A percentile compares a stretch with the other conserved stretches of the same genome.
Conservation (phyloP, 1,140 invertebrate genomes). For the Bathynomus jamesi region DNA sequence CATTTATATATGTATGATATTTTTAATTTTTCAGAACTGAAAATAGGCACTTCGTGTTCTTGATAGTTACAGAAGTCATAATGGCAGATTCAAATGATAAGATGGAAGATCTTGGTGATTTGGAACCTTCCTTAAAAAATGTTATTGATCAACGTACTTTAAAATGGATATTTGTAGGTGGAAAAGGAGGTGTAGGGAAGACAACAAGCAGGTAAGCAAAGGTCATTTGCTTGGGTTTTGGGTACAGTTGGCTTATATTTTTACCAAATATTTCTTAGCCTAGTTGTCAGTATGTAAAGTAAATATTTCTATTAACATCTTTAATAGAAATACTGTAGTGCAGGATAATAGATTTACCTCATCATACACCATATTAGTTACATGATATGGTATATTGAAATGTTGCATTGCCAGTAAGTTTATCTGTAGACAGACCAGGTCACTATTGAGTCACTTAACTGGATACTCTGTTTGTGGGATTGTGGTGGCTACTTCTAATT, state of each 20-base stretch:
- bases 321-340: not conserved
- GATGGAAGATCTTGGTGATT: slow-evolving; percentile 41
- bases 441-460: too few species aligned
- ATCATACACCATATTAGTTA: too few species aligned
- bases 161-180: slow-evolving; percentile 52
- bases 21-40: too few species aligned
- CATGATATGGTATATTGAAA: too few species aligned
- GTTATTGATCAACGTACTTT: slow-evolving; percentile 75
- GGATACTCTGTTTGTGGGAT: too few species aligned
- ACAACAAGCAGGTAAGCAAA: slow-evolving; percentile 86
- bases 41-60: not conserved
- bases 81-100: not conserved
- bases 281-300: not conserved
- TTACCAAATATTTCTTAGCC: not conserved
- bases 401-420: too few species aligned
- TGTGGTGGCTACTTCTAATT: too few species aligned
- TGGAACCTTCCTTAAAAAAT: slow-evolving; percentile 78
- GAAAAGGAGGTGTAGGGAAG: slow-evolving; percentile 86
- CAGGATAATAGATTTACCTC: too few species aligned
- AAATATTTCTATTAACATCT: not conserved
- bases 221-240: not conserved
- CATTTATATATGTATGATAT: too few species aligned
- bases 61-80: not conserved
- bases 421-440: too few species aligned
- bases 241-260: not conserved